Evolutionary conservation across 2,797 vertebrate species (phyloP).

Genomic region (Silurus lanzhouensis): DNA sequence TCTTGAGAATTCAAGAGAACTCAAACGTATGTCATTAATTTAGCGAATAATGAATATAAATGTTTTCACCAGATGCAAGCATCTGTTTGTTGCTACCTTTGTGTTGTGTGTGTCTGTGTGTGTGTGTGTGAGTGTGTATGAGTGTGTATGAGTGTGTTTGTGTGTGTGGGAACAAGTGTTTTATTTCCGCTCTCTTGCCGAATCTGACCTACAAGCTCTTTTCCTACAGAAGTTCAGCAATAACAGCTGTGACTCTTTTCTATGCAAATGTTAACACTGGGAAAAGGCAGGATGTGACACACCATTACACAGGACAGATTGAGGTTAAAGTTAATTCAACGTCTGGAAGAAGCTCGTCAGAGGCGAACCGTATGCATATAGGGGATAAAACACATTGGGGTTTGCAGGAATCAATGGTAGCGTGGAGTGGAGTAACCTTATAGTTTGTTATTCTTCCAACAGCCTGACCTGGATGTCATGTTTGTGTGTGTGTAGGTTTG

Average conservation of each 20-base stretch:
- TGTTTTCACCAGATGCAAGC: too few relatives aligned
- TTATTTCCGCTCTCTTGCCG: conserved; percentile 3
- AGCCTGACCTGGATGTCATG: neutral
- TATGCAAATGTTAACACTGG: conserved; percentile 6
- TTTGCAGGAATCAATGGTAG: neutral
- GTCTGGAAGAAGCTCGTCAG: neutral
- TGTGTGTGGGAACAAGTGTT: neutral
- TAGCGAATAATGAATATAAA: neutral
- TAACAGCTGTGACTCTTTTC: conserved; percentile 31
- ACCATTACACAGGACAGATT: conserved; percentile 2
- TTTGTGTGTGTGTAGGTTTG: neutral
- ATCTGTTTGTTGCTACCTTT: neutral
- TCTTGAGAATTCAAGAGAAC: neutral
- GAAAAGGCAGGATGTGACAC: neutral
- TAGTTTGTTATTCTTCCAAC: neutral
- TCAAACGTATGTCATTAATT: neutral
- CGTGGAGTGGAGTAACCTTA: neutral
- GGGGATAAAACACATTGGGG: neutral
- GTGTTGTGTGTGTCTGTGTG: neutral
- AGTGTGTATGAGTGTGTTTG: neutral
- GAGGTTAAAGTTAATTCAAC: conserved; percentile 4
- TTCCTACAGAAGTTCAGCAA: neutral
- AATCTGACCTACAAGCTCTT: conserved; percentile 28
- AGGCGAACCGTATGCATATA: too few relatives aligned
- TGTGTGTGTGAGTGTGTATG: neutral